Base-by-base conservation (phyloP, 2,888 invertebrate species). In the Diadegma fenestrale region DNA sequence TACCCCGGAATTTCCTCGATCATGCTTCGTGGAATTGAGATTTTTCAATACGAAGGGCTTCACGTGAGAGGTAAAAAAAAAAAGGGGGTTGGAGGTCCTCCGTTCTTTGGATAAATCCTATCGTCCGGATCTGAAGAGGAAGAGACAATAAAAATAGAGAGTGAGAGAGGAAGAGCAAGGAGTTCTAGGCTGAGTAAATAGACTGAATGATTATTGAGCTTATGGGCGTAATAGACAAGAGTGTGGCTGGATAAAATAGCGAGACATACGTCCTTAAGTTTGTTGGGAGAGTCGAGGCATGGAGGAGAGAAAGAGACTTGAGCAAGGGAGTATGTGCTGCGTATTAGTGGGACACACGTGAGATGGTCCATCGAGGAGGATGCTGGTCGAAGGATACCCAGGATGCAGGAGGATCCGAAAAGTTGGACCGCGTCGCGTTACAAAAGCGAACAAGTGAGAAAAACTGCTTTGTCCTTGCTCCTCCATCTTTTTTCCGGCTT, bases 21-120 rank as follows among this genome's bases (percentile, higher is more conserved):
- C 73, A 80, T 58, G 82, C 82, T 77, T 68, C 73, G 80, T 41
- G 61, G 80, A 77, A 80, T 76, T 37, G 37, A 30, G 43, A 45
- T 41, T 86, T 80, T 83, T 80, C 82, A 54, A 61, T 76, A 45
- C 19, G 85, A 86, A 86, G 85, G 85, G 85, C 80, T 83, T 86
- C 72, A 41, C 82, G 61, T 51, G 82, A 72, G 63, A 64, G 76
- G 43, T 58, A 71, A 71, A 66, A 80, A 69, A 80, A 69, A 72
- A 66, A 80, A 66, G 73, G 54, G 73, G 45, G 68, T 73, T 66
- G 82, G 73, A 71, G 75, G 48, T 75, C 64, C 63, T 63, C 17
- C 61, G 48, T 76, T 83, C 66, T 86, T 80, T 77, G 82, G 73
- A 86, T 86, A 83, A 86, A 86, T 86, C 82, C 85, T 86, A 86